Evolutionary conservation across 2,113 vertebrate genomes (phyloP).

Genomic region (Eulemur macaco): DNA sequence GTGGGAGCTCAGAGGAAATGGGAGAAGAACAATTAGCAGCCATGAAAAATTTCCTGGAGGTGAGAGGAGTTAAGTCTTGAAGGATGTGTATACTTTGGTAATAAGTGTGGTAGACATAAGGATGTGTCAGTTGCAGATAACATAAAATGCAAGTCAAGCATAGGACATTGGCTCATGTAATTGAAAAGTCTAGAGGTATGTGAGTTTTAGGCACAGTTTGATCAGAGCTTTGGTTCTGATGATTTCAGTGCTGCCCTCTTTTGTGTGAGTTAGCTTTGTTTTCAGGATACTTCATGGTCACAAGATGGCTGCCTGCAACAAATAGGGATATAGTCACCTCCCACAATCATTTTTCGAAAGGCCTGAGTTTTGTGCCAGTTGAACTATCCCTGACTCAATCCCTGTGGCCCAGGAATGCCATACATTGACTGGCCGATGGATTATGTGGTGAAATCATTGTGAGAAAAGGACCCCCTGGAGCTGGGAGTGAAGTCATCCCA

Average conservation of each 20-base stretch:
- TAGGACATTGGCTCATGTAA: neutral
- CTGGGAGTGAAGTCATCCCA: neutral
- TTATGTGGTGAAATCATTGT: neutral
- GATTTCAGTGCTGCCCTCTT: neutral
- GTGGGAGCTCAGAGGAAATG: neutral
- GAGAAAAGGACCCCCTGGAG: neutral
- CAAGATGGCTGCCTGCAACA: neutral
- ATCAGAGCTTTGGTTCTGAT: neutral
- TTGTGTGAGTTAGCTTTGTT: neutral
- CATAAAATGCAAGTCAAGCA: slow-evolving; percentile 27
- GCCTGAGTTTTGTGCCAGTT: neutral
- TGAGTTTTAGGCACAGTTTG: slow-evolving; percentile 22
- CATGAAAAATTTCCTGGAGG: slow-evolving; percentile 20
- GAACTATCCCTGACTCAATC: neutral
- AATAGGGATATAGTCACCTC: neutral
- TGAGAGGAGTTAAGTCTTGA: slow-evolving; percentile 11
- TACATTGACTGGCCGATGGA: neutral
- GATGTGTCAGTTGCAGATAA: slow-evolving; percentile 42
- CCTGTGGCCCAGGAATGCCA: neutral
- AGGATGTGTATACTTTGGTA: neutral
- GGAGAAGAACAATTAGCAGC: neutral
- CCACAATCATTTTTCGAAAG: neutral
- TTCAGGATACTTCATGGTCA: slow-evolving; percentile 12
- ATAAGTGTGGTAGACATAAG: slow-evolving; percentile 8
- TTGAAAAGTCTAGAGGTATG: slow-evolving; percentile 4